A percentile compares a stretch with the other conserved stretches of the same genome.
phyloP scores from a whole-genome alignment of 1,140 invertebrate genomes.

The Antheraea pernyi region DNA sequence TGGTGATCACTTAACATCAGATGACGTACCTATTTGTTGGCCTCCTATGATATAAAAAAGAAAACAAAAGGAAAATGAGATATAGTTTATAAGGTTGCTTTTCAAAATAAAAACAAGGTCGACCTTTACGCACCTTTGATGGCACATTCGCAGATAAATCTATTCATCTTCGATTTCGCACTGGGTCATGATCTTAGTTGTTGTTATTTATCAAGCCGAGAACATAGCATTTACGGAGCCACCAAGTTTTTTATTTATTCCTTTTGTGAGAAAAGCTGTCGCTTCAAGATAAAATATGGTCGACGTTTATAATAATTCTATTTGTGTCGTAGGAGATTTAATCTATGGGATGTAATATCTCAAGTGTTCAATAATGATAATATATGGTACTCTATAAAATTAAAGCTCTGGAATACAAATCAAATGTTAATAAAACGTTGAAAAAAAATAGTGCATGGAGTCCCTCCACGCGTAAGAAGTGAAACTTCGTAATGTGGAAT shows the following conservation, averaged over 20 bases:
- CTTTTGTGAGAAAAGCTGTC: constrained; percentile 2
- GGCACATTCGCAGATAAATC: neutral
- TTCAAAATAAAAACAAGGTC: neutral
- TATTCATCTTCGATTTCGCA: neutral
- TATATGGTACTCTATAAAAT: neutral
- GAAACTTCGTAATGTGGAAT: too few relatives aligned
- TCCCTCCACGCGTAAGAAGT: too few relatives aligned
- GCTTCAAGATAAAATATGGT: neutral
- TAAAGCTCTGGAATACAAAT: neutral
- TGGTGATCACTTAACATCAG: too few relatives aligned
- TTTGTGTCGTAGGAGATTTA: neutral
- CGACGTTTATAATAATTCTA: constrained; percentile 5
- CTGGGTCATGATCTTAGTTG: neutral
- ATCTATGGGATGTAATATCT: neutral
- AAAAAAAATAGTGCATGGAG: too few relatives aligned
- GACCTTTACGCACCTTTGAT: neutral
- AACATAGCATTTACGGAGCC: neutral
- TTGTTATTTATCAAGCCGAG: neutral
- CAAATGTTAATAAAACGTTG: too few relatives aligned
- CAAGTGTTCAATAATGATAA: neutral
- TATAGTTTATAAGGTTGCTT: neutral
- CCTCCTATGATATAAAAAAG: too few relatives aligned
- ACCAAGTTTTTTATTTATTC: constrained; percentile 2
- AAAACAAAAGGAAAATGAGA: neutral
- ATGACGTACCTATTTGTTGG: too few relatives aligned